These are phyloP conservation scores for Misgurnus anguillicaudatus DNA, from an alignment of 2,113 vertebrate species.

Conservation along the genomic window DNA sequence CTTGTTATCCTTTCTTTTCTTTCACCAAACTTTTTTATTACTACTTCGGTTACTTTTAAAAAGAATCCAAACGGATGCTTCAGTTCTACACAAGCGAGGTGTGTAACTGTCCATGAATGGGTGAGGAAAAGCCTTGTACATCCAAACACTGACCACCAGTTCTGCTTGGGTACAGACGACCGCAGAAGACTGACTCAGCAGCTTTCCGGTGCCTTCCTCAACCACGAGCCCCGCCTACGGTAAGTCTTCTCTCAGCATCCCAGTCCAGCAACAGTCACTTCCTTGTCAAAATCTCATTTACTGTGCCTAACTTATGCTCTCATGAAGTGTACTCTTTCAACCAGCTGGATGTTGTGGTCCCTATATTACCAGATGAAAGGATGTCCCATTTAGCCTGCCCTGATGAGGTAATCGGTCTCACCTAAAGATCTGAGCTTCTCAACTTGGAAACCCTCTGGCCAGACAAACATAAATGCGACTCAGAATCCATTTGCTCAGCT, in stretches of 20 bases:
- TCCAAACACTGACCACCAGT: conserved; percentile 39
- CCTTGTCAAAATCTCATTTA: conserved; percentile 20
- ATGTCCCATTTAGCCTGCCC: conserved; percentile 21
- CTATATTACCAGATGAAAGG: conserved; percentile 43
- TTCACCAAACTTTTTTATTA: no score
- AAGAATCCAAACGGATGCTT: neutral
- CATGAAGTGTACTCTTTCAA: conserved; percentile 14
- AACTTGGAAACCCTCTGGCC: conserved; percentile 37
- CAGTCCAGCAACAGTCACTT: conserved; percentile 13
- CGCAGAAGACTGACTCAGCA: conserved; percentile 20
- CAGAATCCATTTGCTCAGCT: neutral
- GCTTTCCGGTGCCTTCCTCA: neutral
- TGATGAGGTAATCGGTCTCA: conserved; percentile 18
- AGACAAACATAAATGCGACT: conserved; percentile 21
- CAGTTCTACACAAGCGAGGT: conserved; percentile 5
- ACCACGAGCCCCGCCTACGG: conserved; percentile 8
- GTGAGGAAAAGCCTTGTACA: conserved; percentile 4
- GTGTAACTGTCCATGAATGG: conserved; percentile 17
- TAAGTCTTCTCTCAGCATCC: conserved; percentile 15
- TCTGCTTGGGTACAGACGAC: conserved; percentile 29
- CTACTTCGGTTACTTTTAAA: no score
- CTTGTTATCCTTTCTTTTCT: no score
- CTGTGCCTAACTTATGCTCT: conserved; percentile 7
- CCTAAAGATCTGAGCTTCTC: conserved; percentile 28
- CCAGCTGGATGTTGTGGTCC: conserved; percentile 23